Conservation (phyloP, 2,888 invertebrate species). For the Lutraria lutraria region DNA sequence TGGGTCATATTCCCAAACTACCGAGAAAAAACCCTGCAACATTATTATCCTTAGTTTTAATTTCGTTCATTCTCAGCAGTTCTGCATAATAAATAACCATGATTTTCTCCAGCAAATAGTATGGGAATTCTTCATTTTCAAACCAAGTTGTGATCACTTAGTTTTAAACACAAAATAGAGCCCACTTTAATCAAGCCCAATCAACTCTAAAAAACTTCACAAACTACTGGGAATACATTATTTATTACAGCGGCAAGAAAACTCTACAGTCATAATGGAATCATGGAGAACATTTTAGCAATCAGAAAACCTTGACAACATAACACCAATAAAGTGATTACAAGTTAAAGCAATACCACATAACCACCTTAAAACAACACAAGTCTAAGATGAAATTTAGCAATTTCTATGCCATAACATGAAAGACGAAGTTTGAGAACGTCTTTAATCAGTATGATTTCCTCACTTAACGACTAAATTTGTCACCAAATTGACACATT, state of each 20-base stretch:
- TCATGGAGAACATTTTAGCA: not conserved
- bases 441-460: not conserved
- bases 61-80: no score
- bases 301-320: not conserved
- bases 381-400: not conserved
- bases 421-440: not conserved
- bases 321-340: not conserved
- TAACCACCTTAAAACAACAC: not conserved
- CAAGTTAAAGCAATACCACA: not conserved
- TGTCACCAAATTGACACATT: slow-evolving; percentile 7
- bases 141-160: no score
- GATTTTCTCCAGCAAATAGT: no score
- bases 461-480: not conserved
- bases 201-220: not conserved
- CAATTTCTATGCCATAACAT: not conserved
- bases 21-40: no score
- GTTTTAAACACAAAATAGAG: not conserved
- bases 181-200: not conserved
- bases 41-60: no score
- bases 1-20: no score
- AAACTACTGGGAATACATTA: not conserved
- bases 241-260: not conserved
- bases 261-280: not conserved
- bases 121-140: no score
- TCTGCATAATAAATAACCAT: no score